phyloP scores from a whole-genome alignment of 1,140 invertebrate species.

The Oedothorax gibbosus region DNA sequence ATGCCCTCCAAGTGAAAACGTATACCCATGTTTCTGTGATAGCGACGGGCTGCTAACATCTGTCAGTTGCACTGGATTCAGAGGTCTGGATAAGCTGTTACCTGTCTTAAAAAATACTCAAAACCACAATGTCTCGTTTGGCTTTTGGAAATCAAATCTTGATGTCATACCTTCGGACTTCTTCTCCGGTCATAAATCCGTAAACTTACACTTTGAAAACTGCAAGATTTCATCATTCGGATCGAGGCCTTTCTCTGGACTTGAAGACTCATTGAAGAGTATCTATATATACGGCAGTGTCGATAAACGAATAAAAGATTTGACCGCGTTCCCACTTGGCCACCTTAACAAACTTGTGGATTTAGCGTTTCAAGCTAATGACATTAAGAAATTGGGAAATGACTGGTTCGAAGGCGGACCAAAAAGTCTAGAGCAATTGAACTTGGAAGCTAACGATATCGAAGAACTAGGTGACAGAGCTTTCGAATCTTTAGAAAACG shows the following conservation, averaged over 20 bases:
- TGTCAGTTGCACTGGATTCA: constrained; percentile 3
- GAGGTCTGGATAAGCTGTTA: neutral
- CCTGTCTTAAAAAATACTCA: constrained; percentile 7
- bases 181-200: constrained; percentile 31
- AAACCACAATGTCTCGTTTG: constrained; percentile 37
- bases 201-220: constrained; percentile 36
- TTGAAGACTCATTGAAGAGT: constrained; percentile 34
- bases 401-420: constrained; percentile 49
- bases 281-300: constrained; percentile 45
- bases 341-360: constrained; percentile 27
- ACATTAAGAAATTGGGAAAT: constrained; percentile 45
- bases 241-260: constrained; percentile 32
- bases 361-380: constrained; percentile 37
- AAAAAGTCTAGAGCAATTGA: constrained; percentile 6
- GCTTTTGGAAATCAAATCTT: constrained; percentile 11
- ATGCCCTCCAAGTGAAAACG: constrained; percentile 11
- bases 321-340: constrained; percentile 31
- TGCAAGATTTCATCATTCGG: constrained; percentile 49
- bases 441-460: constrained; percentile 49
- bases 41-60: constrained; percentile 16
- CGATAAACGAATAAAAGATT: constrained; percentile 43
- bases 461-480: constrained; percentile 49
- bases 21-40: constrained; percentile 42
- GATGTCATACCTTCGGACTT: constrained; percentile 44
- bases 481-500: constrained; percentile 38